Conservation (phyloP, 2,888 invertebrate genomes). For the Monoplex corrugatus region DNA sequence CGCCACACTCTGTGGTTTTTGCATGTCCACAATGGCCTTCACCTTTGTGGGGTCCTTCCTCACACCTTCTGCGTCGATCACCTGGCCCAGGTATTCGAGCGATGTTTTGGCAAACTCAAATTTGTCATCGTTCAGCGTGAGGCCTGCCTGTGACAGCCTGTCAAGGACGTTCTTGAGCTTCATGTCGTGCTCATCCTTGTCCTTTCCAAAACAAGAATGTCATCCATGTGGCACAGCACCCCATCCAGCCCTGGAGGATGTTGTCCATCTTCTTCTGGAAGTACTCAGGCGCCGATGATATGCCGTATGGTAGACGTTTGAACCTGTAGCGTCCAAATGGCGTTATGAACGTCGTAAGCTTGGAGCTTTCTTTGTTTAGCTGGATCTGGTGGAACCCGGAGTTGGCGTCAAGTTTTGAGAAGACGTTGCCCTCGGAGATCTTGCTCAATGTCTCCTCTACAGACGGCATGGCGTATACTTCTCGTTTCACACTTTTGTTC, state of each 20-base stretch:
- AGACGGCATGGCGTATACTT: neutral
- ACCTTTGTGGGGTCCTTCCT: constrained; percentile 72
- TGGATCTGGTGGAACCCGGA: constrained; percentile 1
- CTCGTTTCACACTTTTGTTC: neutral
- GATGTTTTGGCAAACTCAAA: constrained; percentile 1
- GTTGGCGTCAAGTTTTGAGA: constrained; percentile 33
- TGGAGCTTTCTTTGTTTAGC: constrained; percentile 8
- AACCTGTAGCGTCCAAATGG: constrained; percentile 25
- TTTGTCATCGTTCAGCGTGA: neutral
- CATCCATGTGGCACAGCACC: neutral
- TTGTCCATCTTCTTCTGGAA: constrained; percentile 33
- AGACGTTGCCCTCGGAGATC: neutral
- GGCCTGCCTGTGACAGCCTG: constrained; percentile 18
- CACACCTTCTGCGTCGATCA: neutral
- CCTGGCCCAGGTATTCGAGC: constrained; percentile 12
- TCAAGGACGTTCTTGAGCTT: constrained; percentile 3
- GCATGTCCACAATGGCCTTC: constrained; percentile 59
- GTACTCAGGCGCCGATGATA: constrained; percentile 26
- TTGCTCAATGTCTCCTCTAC: constrained; percentile 16
- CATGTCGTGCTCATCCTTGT: neutral
- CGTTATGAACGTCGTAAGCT: constrained; percentile 45
- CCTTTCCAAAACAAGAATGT: neutral
- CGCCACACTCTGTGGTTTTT: neutral
- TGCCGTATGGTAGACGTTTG: neutral
- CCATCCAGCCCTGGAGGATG: neutral